A percentile compares a stretch with the other conserved stretches of the same genome.
Evolutionary conservation across 2,113 vertebrate genomes (phyloP).

Genomic region (Paradoxurus hermaphroditus): DNA sequence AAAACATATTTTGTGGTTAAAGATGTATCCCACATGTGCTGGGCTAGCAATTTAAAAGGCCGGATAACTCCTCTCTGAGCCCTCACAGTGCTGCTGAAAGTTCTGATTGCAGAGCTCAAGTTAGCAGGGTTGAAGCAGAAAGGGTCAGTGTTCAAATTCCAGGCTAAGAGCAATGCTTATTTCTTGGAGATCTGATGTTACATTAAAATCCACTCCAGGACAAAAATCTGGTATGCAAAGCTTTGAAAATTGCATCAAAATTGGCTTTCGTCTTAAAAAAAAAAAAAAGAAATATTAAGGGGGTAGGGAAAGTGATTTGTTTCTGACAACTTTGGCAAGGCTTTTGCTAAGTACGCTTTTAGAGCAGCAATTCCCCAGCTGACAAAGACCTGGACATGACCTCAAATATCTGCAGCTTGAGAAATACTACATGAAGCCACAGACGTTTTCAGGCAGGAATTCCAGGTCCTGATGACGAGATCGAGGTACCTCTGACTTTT

Average conservation of each 20-base stretch:
- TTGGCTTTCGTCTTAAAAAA: neutral
- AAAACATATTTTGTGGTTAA: slow-evolving; percentile 83
- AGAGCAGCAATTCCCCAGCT: neutral
- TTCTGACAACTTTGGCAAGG: slow-evolving; percentile 39
- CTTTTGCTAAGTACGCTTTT: neutral
- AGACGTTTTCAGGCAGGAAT: neutral
- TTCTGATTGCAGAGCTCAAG: neutral
- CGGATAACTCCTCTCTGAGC: slow-evolving; percentile 63
- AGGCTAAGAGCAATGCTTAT: neutral
- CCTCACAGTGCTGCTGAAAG: neutral
- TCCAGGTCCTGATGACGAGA: neutral
- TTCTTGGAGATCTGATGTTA: slow-evolving; percentile 6
- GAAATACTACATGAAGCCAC: neutral
- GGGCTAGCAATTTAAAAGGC: slow-evolving; percentile 63
- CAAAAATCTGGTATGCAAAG: slow-evolving; percentile 17
- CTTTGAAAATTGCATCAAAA: slow-evolving; percentile 34
- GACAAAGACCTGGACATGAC: neutral
- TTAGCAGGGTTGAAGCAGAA: neutral
- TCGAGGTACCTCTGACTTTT: neutral
- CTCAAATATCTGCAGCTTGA: neutral
- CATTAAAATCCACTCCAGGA: neutral
- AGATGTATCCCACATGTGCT: slow-evolving; percentile 81
- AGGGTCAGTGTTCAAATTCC: neutral
- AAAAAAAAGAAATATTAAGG: neutral
- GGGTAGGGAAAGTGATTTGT: neutral